phyloP scores from a whole-genome alignment of 2,113 vertebrate genomes.

The Tupaia chinensis region DNA sequence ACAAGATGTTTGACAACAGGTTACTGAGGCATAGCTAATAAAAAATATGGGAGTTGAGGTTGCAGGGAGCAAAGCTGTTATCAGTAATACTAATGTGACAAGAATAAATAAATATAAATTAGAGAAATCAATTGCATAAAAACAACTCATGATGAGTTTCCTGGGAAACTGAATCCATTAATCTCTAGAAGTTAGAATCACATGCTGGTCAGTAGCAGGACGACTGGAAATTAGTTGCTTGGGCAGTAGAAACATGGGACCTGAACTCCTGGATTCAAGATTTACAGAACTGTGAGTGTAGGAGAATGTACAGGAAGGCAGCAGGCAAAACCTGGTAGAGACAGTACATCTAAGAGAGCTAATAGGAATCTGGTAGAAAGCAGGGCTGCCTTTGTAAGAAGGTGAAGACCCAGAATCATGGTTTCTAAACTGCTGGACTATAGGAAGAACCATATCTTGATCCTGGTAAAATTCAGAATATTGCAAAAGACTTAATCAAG shows the following conservation, averaged over 20 bases:
- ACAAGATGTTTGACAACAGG: slow-evolving; percentile 59
- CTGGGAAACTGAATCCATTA: slow-evolving; percentile 13
- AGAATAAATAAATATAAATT: slow-evolving; percentile 56
- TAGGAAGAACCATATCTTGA: background rate
- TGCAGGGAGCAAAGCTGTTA: slow-evolving; percentile 27
- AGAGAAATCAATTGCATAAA: slow-evolving; percentile 14
- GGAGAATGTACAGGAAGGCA: background rate
- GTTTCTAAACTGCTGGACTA: background rate
- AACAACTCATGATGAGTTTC: slow-evolving; percentile 50
- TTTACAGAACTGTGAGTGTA: background rate
- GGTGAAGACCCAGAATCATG: background rate
- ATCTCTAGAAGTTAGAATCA: background rate
- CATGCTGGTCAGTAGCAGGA: background rate
- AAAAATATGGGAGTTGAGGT: background rate
- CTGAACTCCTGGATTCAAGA: background rate
- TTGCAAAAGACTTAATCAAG: background rate
- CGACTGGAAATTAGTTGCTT: background rate
- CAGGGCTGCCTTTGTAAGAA: background rate
- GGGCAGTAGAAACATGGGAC: background rate
- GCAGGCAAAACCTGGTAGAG: background rate
- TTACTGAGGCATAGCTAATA: slow-evolving; percentile 60
- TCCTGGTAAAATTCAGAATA: background rate
- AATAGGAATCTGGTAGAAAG: background rate
- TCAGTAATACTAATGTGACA: slow-evolving; percentile 44
- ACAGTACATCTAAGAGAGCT: rapidly evolving